phyloP scores from a whole-genome alignment of 2,888 invertebrate species.

The Eudemis profundana region DNA sequence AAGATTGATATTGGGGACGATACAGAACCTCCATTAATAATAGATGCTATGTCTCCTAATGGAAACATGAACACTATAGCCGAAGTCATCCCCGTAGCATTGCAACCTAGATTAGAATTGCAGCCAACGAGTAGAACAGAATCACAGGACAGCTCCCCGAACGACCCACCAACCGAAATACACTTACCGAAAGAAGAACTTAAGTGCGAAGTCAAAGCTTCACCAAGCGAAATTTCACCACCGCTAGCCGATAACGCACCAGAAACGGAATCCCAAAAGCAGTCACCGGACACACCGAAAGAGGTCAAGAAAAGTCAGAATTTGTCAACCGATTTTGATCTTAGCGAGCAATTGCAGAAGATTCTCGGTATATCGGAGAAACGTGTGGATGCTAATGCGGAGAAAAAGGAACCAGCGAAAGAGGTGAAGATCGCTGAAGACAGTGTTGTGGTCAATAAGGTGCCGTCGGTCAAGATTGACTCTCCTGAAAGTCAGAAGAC shows the following conservation, averaged over 20 bases:
- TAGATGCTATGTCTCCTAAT: slow-evolving; percentile 76
- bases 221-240: slow-evolving; percentile 80
- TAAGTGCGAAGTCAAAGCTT: slow-evolving; percentile 70
- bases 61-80: slow-evolving; percentile 80
- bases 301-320: slow-evolving; percentile 82
- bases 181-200: slow-evolving; percentile 70
- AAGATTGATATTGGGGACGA: slow-evolving; percentile 82
- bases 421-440: slow-evolving; percentile 78
- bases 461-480: slow-evolving; percentile 81
- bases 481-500: slow-evolving; percentile 77
- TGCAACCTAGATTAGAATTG: slow-evolving; percentile 72
- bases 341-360: slow-evolving; percentile 81
- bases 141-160: slow-evolving; percentile 76
- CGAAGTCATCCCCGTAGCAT: slow-evolving; percentile 75
- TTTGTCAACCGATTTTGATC: slow-evolving; percentile 80
- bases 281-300: slow-evolving; percentile 77
- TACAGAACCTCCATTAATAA: slow-evolving; percentile 79
- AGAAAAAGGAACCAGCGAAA: slow-evolving; percentile 73
- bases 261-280: slow-evolving; percentile 75
- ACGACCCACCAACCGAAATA: slow-evolving; percentile 80
- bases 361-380: slow-evolving; percentile 82
- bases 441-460: slow-evolving; percentile 57
- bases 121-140: slow-evolving; percentile 69
- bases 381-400: slow-evolving; percentile 64
- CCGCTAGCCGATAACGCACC: slow-evolving; percentile 66